Conservation (phyloP, 1,140 invertebrate genomes). For the Coelopa frigida region DNA sequence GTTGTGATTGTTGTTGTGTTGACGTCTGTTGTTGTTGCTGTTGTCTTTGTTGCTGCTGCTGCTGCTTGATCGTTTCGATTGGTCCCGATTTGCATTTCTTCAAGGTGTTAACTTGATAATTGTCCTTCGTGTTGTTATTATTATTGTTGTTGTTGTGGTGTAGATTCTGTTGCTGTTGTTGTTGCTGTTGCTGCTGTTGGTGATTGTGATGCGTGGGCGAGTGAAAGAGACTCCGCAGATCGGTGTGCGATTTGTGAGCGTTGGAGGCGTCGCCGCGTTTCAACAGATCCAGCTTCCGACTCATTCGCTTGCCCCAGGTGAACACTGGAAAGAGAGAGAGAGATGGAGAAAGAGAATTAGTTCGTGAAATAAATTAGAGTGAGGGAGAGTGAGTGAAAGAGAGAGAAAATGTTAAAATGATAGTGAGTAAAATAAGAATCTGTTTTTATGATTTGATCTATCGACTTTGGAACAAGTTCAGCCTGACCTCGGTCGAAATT, state of each 20-base stretch:
- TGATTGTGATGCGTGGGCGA: constrained; percentile 33
- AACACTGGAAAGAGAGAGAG: constrained; percentile 52
- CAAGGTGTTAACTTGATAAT: constrained; percentile 24
- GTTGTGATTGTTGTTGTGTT: constrained; percentile 18
- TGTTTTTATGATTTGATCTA: too few relatives aligned
- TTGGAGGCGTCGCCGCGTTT: constrained; percentile 51
- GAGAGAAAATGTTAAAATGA: too few relatives aligned
- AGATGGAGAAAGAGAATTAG: constrained; percentile 10
- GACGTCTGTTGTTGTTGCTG: constrained; percentile 15
- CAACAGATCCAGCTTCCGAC: constrained; percentile 68
- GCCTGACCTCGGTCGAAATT: too few relatives aligned
- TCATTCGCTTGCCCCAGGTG: constrained; percentile 72
- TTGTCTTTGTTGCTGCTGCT: constrained; percentile 24
- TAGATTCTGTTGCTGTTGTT: constrained; percentile 41
- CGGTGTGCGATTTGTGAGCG: constrained; percentile 47
- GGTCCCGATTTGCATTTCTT: constrained; percentile 39
- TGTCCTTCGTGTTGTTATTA: constrained; percentile 4
- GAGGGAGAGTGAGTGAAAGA: background rate
- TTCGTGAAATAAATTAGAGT: background rate
- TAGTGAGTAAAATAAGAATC: too few relatives aligned
- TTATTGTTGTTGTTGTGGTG: constrained; percentile 18
- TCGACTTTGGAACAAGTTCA: too few relatives aligned
- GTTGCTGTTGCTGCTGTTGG: constrained; percentile 9
- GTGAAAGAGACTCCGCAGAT: constrained; percentile 37
- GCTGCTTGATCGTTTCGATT: constrained; percentile 34